Conservation (phyloP, 2,888 invertebrate species). For the Panzeria rudis region DNA sequence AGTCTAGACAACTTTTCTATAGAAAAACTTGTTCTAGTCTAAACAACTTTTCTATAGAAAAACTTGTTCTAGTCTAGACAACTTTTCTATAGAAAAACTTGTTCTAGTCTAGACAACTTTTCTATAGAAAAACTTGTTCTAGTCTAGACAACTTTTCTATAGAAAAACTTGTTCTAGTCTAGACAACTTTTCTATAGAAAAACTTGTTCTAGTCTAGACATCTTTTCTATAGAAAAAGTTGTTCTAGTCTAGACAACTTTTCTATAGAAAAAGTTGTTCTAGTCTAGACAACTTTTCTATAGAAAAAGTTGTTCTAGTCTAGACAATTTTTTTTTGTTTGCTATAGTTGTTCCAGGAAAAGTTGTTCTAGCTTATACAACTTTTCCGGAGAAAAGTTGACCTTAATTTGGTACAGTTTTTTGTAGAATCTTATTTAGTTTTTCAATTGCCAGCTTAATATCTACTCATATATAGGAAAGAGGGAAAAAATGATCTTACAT, state of each 20-base stretch:
- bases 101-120: not conserved
- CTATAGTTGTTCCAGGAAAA: no score
- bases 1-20: not conserved
- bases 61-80: not conserved
- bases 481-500: constrained; percentile 19
- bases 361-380: not conserved
- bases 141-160: not conserved
- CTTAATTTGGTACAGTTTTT: not conserved
- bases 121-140: not conserved
- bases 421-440: not conserved
- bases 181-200: no score
- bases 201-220: no score
- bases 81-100: not conserved
- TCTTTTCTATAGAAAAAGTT: not conserved
- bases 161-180: no score
- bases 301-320: not conserved
- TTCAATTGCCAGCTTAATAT: not conserved
- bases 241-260: not conserved
- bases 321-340: not conserved
- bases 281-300: not conserved
- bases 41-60: not conserved
- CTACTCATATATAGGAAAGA: not conserved
- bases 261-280: not conserved
- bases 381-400: not conserved
- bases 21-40: not conserved